Conservation (phyloP, 2,888 invertebrate genomes). For the Dascillus cervinus region DNA sequence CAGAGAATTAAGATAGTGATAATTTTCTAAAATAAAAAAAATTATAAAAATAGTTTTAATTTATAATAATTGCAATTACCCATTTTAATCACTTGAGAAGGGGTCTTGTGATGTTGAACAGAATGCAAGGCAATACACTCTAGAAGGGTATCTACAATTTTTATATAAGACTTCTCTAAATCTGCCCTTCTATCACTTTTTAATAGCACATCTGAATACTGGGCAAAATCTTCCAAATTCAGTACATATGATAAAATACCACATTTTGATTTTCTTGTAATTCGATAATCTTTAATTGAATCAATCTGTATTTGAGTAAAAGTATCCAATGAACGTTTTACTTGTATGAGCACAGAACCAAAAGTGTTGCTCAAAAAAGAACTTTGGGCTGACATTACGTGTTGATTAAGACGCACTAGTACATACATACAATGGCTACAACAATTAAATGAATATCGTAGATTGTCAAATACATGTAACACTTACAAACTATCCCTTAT, state of each 20-base stretch:
- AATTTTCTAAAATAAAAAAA: constrained; percentile 66
- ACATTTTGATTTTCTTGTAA: constrained; percentile 71
- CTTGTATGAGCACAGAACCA: constrained; percentile 77
- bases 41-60: constrained; percentile 1
- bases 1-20: constrained; percentile 83
- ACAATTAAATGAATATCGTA: too few relatives aligned
- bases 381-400: constrained; percentile 85
- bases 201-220: constrained; percentile 81
- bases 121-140: constrained; percentile 73
- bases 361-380: constrained; percentile 84
- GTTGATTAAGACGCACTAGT: constrained; percentile 83
- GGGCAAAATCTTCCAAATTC: constrained; percentile 85
- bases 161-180: constrained; percentile 84
- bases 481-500: constrained; percentile 85
- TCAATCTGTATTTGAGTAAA: constrained; percentile 79
- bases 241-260: constrained; percentile 84
- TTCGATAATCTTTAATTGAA: constrained; percentile 70
- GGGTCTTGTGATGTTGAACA: constrained; percentile 82
- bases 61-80: constrained; percentile 44
- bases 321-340: constrained; percentile 85
- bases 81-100: constrained; percentile 86
- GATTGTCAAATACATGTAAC: neutral
- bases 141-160: constrained; percentile 75
- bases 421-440: constrained; percentile 89
- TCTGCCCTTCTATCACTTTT: constrained; percentile 82